These are phyloP conservation scores for Plecotus auritus DNA, from an alignment of 2,113 vertebrate genomes.

Conservation along the genomic window DNA sequence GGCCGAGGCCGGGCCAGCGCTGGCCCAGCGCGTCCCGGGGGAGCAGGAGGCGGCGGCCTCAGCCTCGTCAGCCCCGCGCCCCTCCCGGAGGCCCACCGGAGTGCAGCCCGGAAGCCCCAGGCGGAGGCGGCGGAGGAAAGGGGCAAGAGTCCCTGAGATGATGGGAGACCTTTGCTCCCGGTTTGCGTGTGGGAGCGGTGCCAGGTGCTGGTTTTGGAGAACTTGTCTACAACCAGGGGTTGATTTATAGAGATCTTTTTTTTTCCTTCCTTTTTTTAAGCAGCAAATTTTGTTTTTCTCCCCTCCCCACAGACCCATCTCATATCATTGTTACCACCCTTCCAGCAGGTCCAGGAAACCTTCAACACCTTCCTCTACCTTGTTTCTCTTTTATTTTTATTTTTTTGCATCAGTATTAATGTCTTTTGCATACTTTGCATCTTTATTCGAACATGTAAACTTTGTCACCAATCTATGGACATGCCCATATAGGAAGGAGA, in stretches of 20 bases:
- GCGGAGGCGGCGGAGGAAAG: constrained; percentile 85
- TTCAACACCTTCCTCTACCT: constrained; percentile 81
- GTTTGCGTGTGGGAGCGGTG: constrained; percentile 92
- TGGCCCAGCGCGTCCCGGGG: no score
- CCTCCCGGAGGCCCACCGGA: constrained; percentile 83
- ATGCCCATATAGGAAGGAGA: constrained; percentile 90
- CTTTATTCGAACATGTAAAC: constrained; percentile 90
- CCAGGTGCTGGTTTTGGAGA: constrained; percentile 92
- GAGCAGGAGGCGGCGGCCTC: constrained; percentile 80
- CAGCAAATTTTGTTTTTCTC: constrained; percentile 60
- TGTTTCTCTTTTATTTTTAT: constrained; percentile 75
- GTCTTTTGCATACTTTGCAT: constrained; percentile 83
- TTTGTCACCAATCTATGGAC: constrained; percentile 88
- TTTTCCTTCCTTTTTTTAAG: constrained; percentile 72
- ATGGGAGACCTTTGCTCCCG: constrained; percentile 86
- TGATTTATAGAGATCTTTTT: constrained; percentile 89
- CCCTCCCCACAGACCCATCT: constrained; percentile 86
- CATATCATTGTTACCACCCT: constrained; percentile 87
- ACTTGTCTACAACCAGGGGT: constrained; percentile 95
- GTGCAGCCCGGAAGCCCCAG: constrained; percentile 85
- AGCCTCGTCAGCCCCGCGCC: constrained; percentile 68
- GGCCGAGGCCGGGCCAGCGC: no score
- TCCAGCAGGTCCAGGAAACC: constrained; percentile 86
- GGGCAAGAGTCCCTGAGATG: constrained; percentile 73
- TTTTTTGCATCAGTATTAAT: constrained; percentile 95